Conservation (phyloP, 2,888 invertebrate species). For the Microplitis manilae region DNA sequence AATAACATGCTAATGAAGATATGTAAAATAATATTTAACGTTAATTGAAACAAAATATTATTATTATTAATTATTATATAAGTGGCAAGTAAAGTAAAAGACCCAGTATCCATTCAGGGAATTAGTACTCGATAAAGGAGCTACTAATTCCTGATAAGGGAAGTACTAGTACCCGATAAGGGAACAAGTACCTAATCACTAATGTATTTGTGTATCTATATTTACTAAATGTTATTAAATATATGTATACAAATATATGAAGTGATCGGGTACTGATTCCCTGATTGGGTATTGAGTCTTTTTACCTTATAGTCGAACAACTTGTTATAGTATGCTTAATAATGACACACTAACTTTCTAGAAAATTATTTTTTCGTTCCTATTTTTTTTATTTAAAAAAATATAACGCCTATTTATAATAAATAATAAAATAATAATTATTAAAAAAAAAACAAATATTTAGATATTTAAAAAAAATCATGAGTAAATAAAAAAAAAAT, state of each 20-base stretch:
- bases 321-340: constrained; percentile 62
- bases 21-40: constrained; percentile 69
- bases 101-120: background rate
- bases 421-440: constrained; percentile 45
- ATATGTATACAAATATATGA: no score
- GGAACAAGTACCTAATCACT: no score
- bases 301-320: constrained; percentile 38
- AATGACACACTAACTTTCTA: constrained; percentile 63
- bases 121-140: no score
- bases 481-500: constrained; percentile 45
- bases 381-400: background rate
- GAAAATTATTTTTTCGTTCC: constrained; percentile 49
- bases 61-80: constrained; percentile 50
- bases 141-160: no score
- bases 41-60: constrained; percentile 58
- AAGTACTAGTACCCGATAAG: no score
- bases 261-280: no score
- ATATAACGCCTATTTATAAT: constrained; percentile 62
- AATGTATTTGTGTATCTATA: no score
- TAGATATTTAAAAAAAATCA: constrained; percentile 35
- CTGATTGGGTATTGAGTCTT: no score
- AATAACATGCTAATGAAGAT: constrained; percentile 45
- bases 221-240: no score
- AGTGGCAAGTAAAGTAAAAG: constrained; percentile 52
- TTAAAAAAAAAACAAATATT: constrained; percentile 47